Evolutionary conservation across 2,797 vertebrate species (phyloP).

Genomic region (Xyrichtys novacula): DNA sequence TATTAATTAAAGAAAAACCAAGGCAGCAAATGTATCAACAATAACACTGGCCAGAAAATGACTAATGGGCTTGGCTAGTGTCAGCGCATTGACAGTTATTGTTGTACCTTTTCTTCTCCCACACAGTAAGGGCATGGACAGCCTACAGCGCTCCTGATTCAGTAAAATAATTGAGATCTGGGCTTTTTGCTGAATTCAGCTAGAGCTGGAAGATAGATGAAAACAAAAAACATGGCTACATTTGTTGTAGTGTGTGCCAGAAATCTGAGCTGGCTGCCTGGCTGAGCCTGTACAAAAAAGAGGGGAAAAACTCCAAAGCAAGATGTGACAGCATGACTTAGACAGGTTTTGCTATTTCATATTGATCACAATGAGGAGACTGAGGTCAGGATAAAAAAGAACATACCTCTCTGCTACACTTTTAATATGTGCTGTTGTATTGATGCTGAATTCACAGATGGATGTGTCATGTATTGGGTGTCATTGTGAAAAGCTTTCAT

Average conservation of each 20-base stretch:
- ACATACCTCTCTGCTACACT: slow-evolving; percentile 23
- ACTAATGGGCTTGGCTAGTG: slow-evolving; percentile 20
- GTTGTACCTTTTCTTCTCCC: slow-evolving; percentile 22
- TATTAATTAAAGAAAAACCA: too few species aligned
- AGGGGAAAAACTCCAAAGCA: slow-evolving; percentile 47
- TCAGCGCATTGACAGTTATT: slow-evolving; percentile 6
- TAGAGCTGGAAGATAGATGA: slow-evolving; percentile 18
- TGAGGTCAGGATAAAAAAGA: slow-evolving; percentile 29
- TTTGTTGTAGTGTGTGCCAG: slow-evolving; percentile 28
- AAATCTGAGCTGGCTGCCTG: slow-evolving; percentile 25
- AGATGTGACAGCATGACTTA: slow-evolving; percentile 50
- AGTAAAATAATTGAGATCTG: slow-evolving; percentile 43
- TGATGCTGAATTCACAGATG: slow-evolving; percentile 63
- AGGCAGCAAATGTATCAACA: slow-evolving; percentile 16
- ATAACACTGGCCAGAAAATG: background rate
- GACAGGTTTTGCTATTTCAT: slow-evolving; percentile 47
- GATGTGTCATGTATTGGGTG: slow-evolving; percentile 65
- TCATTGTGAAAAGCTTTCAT: slow-evolving; percentile 65
- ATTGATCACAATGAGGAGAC: slow-evolving; percentile 52
- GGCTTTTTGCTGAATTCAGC: slow-evolving; percentile 23
- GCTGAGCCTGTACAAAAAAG: slow-evolving; percentile 19
- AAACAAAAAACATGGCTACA: slow-evolving; percentile 29
- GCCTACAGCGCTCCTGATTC: slow-evolving; percentile 43
- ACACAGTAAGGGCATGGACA: slow-evolving; percentile 29
- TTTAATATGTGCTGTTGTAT: slow-evolving; percentile 49